These are phyloP conservation scores for Buceros bicornis DNA, from an alignment of 2,797 vertebrate species.

Conservation along the genomic window DNA sequence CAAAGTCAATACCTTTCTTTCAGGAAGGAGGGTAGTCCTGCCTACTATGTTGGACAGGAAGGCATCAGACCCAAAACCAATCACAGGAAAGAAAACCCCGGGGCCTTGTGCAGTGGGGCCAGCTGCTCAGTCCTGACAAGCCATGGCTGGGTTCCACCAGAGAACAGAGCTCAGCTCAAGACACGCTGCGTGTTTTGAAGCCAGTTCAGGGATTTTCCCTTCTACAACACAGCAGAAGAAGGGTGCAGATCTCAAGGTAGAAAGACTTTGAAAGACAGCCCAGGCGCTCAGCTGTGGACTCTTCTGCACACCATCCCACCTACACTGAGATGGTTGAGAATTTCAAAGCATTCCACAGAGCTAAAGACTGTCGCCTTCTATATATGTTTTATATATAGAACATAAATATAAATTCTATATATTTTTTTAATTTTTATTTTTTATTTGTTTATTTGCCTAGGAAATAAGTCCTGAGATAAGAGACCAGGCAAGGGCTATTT, in stretches of 20 bases:
- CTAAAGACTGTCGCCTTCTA: neutral
- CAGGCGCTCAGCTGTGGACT: neutral
- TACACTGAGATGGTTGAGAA: neutral
- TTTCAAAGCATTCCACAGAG: neutral
- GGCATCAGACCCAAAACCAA: neutral
- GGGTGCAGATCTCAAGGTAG: neutral
- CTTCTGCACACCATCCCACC: neutral
- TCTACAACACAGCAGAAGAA: neutral
- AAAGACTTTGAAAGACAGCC: neutral
- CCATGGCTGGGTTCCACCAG: neutral
- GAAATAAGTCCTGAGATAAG: neutral
- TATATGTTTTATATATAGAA: too few relatives aligned
- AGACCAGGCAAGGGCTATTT: neutral
- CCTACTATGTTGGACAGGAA: neutral
- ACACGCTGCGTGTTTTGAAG: neutral
- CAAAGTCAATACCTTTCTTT: neutral
- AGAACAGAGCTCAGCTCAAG: neutral
- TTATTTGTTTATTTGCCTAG: neutral
- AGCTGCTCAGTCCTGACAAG: accelerated
- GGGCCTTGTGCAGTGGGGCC: neutral
- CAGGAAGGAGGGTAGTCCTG: neutral
- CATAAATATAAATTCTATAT: too few relatives aligned
- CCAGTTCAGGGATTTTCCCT: neutral
- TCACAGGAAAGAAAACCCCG: neutral
- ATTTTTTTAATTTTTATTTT: neutral